Base-by-base conservation (phyloP, 2,888 invertebrate genomes). In the Lepidocyrtoides sp. region DNA sequence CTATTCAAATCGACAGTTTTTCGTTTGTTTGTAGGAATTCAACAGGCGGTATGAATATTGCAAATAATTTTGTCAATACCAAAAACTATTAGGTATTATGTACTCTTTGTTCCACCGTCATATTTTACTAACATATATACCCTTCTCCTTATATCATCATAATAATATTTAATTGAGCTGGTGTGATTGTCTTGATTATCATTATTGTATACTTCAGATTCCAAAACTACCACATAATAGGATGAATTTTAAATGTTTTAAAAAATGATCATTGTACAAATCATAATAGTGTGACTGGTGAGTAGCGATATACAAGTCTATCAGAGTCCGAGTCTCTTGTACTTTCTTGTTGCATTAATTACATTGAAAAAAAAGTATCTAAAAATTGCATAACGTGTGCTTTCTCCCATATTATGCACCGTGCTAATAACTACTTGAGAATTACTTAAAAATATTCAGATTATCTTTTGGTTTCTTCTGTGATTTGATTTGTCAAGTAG, bases 321-420 rank as follows among this genome's bases (percentile, higher is more conserved):
- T 72, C 44, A 41, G 72, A 72, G 72, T 72, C 72, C 41, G 17
- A 72, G 23, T 72, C 17, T 72, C 72, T 89, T 89, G 89, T 89
- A 89, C 89, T 89, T 89, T 89, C 41, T 36, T 60, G 72, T 89
- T 82, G 75, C 82, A 60, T 57, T 20, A 44, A 41, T 36, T 54
- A 81, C 17, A 63, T 60, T 12, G 44, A 44, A 72, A 72, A 44
- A 7, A 17, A 23, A 8, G 5, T n/a, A n/a, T 66, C 2, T 29
- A 66, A 44, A 72, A 69, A 69, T 23, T 17, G 36, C 36, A 17
- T 32, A n/a, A 63, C 8, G 36, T 0, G 1, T 57, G 17, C 23
- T 57, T 20, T 20, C 17, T 69, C n/a, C 17, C 66, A 3, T 36
- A 23, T 60, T 12, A 14, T 57, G 20, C 41, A 41, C 4, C 10